Evolutionary conservation across 2,797 vertebrate species (phyloP), one percentile per base, ranked within the genome.

Genomic region (Lepus townsendii): DNA sequence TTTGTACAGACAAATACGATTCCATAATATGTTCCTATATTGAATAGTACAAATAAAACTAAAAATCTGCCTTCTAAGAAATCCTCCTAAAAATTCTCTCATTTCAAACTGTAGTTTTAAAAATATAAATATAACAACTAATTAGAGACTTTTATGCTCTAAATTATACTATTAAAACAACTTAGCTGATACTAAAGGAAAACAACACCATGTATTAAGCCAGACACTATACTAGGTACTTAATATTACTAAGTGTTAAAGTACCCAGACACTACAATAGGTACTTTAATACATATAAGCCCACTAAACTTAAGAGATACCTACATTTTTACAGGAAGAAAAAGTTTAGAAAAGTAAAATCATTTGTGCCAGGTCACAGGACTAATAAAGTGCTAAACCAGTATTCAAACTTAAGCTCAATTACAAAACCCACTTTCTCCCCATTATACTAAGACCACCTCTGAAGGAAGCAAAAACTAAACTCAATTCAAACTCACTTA

Each of bases 321-420:
- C 63, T 91, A 85, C 38, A 90, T 83, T 90, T 94, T 92, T 93
- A 92, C 35, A 90, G 50, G 83, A 95, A 93, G 62, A 85, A 94
- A 79, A 96, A 95, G n/a, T 85, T 91, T 94, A 90, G 57, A 91
- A 62, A 72, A 32, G 71, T 63, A 91, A 95, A 96, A 96, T 91
- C 80, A 94, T 4, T 66, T 95, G 65, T 26, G 78, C 82, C 66
- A 94, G 75, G 47, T 90, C 65, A 94, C 32, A 96, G 57, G 80
- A 50, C 68, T 92, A 90, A 52, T 42, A 86, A 84, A 73, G 84
- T 95, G 88, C 83, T 78, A 87, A 96, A 62, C 0, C 83, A 63
- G 26, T 83, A 96, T 76, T 88, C 82, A 94, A 96, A 96, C 60
- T 84, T 82, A 76, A 96, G 71, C 42, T 93, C 66, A 95, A 90